These are phyloP conservation scores for Pristis pectinata DNA, from an alignment of 2,797 vertebrate genomes.

Conservation along the genomic window DNA sequence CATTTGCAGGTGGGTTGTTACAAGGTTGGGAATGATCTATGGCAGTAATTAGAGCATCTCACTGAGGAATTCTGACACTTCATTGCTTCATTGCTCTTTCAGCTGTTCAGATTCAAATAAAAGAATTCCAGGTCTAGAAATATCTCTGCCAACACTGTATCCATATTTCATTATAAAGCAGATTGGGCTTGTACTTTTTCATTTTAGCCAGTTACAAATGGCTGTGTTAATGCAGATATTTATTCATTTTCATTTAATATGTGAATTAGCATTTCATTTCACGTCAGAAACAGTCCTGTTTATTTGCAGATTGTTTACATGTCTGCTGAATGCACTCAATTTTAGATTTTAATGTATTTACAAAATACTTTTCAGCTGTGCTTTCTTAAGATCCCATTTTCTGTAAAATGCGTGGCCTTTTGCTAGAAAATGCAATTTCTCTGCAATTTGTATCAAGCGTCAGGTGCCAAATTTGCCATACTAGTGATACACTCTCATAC, in stretches of 20 bases:
- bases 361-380: background rate
- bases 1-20: slow-evolving; percentile 46
- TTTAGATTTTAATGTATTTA: background rate
- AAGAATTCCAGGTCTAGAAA: slow-evolving; percentile 10
- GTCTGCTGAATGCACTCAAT: background rate
- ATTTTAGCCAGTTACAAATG: background rate
- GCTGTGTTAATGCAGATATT: background rate
- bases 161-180: background rate
- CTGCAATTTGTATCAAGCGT: background rate
- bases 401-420: background rate
- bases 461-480: background rate
- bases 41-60: slow-evolving; percentile 38
- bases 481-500: background rate
- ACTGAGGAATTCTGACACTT: slow-evolving; percentile 39
- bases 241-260: background rate
- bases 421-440: background rate
- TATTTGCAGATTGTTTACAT: background rate
- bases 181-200: background rate
- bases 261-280: background rate
- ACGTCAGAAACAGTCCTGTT: background rate
- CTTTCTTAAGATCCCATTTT: background rate
- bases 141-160: background rate
- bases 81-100: slow-evolving; percentile 41
- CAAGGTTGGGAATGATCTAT: slow-evolving; percentile 42
- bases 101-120: slow-evolving; percentile 39